Percentiles rank a stretch among this genome's conserved stretches.
These are phyloP conservation scores for Struthio camelus DNA, from an alignment of 2,113 vertebrate genomes.

Conservation along the genomic window DNA sequence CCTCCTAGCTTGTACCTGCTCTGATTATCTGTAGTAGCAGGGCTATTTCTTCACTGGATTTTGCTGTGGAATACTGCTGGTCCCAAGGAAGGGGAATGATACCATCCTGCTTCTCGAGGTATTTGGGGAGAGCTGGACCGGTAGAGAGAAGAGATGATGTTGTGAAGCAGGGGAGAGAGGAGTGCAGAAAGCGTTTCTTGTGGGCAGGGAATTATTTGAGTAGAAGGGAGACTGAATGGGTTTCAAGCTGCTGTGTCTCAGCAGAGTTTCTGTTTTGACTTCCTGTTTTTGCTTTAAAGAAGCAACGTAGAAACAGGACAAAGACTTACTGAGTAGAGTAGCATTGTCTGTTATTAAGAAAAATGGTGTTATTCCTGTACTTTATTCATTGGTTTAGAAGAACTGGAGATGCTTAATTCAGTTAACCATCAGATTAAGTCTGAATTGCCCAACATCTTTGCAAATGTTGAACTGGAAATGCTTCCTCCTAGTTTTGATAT, in stretches of 20 bases:
- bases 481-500: not conserved
- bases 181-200: not conserved
- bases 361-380: rapidly evolving
- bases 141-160: not conserved
- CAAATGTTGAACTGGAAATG: not conserved
- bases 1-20: slow-evolving; percentile 30
- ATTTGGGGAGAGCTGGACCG: not conserved
- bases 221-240: not conserved
- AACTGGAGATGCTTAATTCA: not conserved
- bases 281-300: slow-evolving; percentile 34
- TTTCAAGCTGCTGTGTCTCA: not conserved
- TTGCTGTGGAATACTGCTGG: not conserved
- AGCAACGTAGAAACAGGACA: not conserved
- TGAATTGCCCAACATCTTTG: not conserved
- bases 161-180: not conserved
- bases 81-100: not conserved
- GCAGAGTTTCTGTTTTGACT: not conserved
- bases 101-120: not conserved
- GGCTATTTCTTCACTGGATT: not conserved
- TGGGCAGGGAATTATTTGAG: not conserved
- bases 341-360: not conserved
- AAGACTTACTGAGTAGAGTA: not conserved
- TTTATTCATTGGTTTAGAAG: not conserved
- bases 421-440: too few species aligned
- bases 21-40: not conserved